Base-by-base conservation (phyloP, 1,140 invertebrate genomes). In the Coenobita brevimanus region DNA sequence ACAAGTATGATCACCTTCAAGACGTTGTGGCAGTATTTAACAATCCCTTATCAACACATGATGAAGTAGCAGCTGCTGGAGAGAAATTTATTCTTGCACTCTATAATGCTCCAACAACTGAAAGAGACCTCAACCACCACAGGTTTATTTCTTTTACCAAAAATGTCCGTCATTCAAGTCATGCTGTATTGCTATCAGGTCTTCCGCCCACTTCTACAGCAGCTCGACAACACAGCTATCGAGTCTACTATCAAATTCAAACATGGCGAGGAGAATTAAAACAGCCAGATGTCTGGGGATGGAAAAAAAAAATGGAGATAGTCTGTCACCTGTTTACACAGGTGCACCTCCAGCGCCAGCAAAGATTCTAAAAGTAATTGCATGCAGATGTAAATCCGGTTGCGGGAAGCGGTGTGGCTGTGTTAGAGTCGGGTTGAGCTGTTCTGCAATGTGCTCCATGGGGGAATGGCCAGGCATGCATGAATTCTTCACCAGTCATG, bases 151-250 rank as follows among this genome's bases (percentile, higher is more conserved):
- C 62, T 43, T 69, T 69, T 82, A 69, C 27, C 62, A 69, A 64
- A 67, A 60, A 0, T 62, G 0, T 82, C 60, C 13, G 60, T 69
- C 62, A 82, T n/a, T 82, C 80, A 69, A 69, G 33, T 41, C 60
- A 82, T 82, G 36, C 15, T 82, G 1, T 69, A 24, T 46, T 82
- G 0, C 0, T 46, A 17, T 71, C 60, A 69, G 2, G 80, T 50
- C 80, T 69, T 82, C 62, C 80, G 30, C 43, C 62, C 41, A 69
- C 60, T 24, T 64, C 79, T 69, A 17, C 62, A 71, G 62, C 60
- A 82, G 38, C 62, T 69, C 36, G 62, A 38, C 60, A 69, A 82
- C 80, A 82, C 36, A 69, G 17, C 36, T 82, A 67, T 71, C 80
- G 33, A 38, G 36, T 69, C 27, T 82, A 67, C 21, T 27, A 82